phyloP scores from a whole-genome alignment of 1,140 invertebrate species.

The Neodiprion fabricii region DNA sequence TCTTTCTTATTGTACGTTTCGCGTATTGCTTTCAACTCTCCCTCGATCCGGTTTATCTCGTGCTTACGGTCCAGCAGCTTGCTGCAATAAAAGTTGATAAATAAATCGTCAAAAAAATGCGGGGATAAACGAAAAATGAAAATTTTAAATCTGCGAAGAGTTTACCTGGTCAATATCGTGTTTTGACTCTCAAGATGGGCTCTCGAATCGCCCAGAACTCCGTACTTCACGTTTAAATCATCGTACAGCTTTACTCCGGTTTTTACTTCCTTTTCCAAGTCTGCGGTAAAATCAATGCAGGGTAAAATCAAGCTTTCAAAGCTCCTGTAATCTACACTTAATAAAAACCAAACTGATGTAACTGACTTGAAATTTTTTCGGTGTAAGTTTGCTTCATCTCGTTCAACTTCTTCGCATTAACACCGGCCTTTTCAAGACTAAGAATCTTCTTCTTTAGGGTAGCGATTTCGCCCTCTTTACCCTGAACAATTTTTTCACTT shows the following conservation, averaged over 20 bases:
- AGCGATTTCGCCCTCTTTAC: constrained; percentile 69
- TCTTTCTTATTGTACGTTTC: constrained; percentile 74
- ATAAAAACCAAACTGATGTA: constrained; percentile 8
- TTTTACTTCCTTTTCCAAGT: constrained; percentile 70
- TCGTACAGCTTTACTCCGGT: constrained; percentile 77
- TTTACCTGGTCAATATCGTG: constrained; percentile 68
- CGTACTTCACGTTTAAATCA: constrained; percentile 81
- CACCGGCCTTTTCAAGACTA: constrained; percentile 67
- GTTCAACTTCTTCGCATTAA: constrained; percentile 68
- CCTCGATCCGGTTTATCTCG: constrained; percentile 67
- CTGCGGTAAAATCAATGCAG: constrained; percentile 58
- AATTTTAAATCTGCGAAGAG: constrained; percentile 11
- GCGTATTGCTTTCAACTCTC: constrained; percentile 72
- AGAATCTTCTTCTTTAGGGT: constrained; percentile 70
- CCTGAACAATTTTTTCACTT: constrained; percentile 45
- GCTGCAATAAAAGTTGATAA: constrained; percentile 42
- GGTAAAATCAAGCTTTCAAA: constrained; percentile 24
- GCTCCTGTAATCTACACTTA: constrained; percentile 19
- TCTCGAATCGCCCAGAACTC: constrained; percentile 82
- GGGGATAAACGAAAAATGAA: neutral
- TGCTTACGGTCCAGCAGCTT: constrained; percentile 58
- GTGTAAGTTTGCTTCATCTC: constrained; percentile 73
- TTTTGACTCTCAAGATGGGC: constrained; percentile 79
- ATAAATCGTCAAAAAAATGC: constrained; percentile 44
- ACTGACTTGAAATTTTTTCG: constrained; percentile 71